These are phyloP conservation scores for Brachyptera risi DNA, from an alignment of 2,888 invertebrate species.

Conservation along the genomic window DNA sequence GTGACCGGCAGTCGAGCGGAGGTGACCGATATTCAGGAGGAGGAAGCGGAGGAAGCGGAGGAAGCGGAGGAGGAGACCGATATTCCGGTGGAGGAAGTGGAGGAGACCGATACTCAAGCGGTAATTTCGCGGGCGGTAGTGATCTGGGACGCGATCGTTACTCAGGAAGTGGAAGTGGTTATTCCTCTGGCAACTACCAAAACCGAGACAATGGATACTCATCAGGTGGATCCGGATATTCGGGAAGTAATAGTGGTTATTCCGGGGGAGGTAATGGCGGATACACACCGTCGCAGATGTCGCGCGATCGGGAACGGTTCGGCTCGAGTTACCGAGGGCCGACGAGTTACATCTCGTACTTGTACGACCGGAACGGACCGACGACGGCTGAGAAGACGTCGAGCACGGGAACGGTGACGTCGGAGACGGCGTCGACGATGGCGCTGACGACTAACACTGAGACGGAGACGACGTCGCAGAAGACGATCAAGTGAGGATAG, in stretches of 20 bases:
- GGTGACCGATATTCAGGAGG: neutral
- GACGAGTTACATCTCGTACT: constrained; percentile 28
- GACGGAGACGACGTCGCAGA: constrained; percentile 10
- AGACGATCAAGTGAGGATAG: constrained; percentile 8
- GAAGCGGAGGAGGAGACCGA: neutral
- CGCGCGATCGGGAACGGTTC: constrained; percentile 1
- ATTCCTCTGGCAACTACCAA: neutral
- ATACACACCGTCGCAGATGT: neutral
- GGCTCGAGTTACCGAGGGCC: constrained; percentile 24
- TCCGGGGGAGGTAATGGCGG: neutral
- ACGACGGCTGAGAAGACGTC: constrained; percentile 14
- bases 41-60: neutral
- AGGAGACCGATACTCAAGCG: neutral
- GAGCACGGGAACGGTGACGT: constrained; percentile 1
- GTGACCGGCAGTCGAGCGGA: neutral
- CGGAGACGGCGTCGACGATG: constrained; percentile 6
- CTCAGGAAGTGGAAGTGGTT: neutral
- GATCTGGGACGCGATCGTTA: neutral
- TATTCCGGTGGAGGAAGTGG: constrained; percentile 4
- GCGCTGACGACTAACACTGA: constrained; percentile 12
- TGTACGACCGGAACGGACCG: constrained; percentile 28
- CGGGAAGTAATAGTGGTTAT: neutral
- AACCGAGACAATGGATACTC: neutral
- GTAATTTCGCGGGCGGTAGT: neutral
- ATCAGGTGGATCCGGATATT: neutral